Conservation (phyloP, 2,113 vertebrate genomes). For the Uria aalge region DNA sequence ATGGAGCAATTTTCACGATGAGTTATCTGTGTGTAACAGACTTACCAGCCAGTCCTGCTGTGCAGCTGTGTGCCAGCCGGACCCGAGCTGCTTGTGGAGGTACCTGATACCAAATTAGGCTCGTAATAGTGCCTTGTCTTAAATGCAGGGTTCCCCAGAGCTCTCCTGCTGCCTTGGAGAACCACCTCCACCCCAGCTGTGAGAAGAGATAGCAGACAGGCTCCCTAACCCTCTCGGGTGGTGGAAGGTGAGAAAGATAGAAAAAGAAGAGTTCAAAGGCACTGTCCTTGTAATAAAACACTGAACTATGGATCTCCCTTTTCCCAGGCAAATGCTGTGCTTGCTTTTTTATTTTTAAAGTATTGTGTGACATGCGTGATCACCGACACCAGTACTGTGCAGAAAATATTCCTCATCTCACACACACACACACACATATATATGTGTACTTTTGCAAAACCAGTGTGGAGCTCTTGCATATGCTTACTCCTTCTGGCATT, state of each 20-base stretch:
- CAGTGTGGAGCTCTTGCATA: neutral
- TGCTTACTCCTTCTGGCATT: neutral
- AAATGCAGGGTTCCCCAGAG: neutral
- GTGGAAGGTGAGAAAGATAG: neutral
- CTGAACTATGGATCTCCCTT: neutral
- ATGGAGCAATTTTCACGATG: neutral
- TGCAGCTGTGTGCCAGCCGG: neutral
- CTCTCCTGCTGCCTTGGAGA: neutral
- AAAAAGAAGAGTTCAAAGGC: neutral
- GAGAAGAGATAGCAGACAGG: neutral
- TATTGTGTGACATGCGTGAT: neutral
- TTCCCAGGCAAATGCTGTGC: neutral
- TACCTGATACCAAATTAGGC: neutral
- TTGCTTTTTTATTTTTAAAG: neutral
- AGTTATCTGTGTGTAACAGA: neutral
- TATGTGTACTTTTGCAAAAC: neutral
- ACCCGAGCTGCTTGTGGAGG: neutral
- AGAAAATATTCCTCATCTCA: neutral
- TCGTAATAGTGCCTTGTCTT: neutral
- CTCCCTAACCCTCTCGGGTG: neutral
- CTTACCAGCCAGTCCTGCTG: neutral
- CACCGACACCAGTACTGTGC: neutral
- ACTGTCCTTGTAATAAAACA: neutral
- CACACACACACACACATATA: accelerated
- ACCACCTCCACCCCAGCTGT: neutral